A percentile compares a stretch with the other conserved stretches of the same genome.
These are phyloP conservation scores for Python bivittatus DNA, from an alignment of 2,113 vertebrate species.

Conservation along the genomic window DNA sequence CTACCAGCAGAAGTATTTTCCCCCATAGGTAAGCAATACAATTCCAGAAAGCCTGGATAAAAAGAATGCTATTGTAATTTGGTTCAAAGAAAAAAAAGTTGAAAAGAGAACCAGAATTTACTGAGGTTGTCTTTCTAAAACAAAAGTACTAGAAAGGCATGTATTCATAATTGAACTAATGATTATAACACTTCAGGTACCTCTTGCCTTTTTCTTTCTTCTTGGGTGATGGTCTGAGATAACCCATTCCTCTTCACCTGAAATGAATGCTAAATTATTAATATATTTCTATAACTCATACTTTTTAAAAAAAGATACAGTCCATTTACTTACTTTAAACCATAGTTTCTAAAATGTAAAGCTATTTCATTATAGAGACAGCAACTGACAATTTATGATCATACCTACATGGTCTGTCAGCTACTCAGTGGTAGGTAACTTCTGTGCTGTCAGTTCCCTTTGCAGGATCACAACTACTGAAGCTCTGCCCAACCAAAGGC, in stretches of 20 bases:
- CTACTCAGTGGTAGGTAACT: neutral
- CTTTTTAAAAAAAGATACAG: neutral
- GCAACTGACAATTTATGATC: neutral
- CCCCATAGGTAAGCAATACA: neutral
- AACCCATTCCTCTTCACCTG: constrained; percentile 91
- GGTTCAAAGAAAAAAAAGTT: neutral
- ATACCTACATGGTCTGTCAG: neutral
- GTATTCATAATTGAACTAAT: accelerated
- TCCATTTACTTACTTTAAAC: neutral
- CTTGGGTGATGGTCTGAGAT: constrained; percentile 80
- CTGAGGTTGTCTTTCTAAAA: neutral
- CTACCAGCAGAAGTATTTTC: neutral
- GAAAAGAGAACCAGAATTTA: neutral
- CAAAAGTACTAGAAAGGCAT: neutral
- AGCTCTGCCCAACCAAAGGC: neutral
- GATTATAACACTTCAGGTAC: constrained; percentile 65
- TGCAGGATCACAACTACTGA: neutral
- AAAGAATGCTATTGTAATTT: neutral
- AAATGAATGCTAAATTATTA: neutral
- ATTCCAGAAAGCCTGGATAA: neutral
- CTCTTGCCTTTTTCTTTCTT: constrained; percentile 95
- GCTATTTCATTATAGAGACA: neutral
- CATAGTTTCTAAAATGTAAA: neutral
- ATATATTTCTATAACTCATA: neutral
- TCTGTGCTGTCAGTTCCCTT: neutral